A percentile compares a stretch with the other conserved stretches of the same genome.
Conservation (phyloP, 2,113 vertebrate genomes). For the Coptodon rendalli region DNA sequence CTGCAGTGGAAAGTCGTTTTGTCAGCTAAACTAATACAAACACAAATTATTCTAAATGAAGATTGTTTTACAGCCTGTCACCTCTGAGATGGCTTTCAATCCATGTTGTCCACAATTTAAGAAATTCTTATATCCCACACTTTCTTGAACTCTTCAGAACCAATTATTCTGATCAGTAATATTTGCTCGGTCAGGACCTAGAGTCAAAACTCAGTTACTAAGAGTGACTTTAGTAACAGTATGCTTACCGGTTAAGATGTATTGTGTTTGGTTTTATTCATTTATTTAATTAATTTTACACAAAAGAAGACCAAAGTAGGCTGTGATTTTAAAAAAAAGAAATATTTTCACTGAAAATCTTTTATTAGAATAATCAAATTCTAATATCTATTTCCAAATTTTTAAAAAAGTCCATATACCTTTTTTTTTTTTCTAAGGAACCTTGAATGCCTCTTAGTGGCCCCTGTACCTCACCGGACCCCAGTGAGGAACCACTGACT, state of each 20-base stretch:
- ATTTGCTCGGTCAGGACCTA: not conserved
- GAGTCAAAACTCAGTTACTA: not conserved
- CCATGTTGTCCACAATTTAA: not conserved
- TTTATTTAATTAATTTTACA: not conserved
- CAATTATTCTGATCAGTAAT: not conserved
- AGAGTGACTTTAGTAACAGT: not conserved
- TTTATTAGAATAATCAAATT: not conserved
- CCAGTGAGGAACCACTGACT: slow-evolving; percentile 21
- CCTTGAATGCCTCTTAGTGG: not conserved
- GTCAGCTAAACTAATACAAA: not conserved
- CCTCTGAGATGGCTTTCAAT: not conserved
- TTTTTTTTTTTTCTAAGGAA: not conserved
- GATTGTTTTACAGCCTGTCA: not conserved
- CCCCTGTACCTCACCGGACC: slow-evolving; percentile 35
- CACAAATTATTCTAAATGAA: not conserved
- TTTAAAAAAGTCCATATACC: not conserved
- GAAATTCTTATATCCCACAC: not conserved
- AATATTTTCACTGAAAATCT: not conserved
- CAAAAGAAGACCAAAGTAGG: not conserved
- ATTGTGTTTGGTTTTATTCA: not conserved
- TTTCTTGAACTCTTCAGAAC: not conserved
- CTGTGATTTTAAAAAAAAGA: rapidly evolving
- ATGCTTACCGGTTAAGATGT: not conserved
- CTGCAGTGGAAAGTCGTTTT: not conserved
- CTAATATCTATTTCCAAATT: not conserved